Percentiles rank a stretch among this genome's conserved stretches.
Conservation (phyloP, 2,797 vertebrate species). For the Leucoraja ocellata region DNA sequence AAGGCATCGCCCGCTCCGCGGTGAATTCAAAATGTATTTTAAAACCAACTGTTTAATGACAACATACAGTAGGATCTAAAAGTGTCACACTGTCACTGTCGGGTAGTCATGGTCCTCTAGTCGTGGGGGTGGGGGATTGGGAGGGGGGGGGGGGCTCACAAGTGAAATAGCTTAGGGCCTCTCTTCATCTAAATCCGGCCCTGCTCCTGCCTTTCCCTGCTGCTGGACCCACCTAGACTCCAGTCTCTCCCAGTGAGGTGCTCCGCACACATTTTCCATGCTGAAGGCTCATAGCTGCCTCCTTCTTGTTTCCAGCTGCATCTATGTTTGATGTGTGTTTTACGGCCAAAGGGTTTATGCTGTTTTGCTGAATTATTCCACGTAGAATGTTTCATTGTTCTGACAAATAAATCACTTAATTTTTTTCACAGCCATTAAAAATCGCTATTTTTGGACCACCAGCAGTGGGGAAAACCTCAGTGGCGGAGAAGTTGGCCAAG, state of each 20-base stretch:
- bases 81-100: no score
- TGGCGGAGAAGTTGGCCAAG: constrained; percentile 65
- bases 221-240: background rate
- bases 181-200: no score
- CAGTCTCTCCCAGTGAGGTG: background rate
- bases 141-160: no score
- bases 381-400: background rate
- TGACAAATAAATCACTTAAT: background rate
- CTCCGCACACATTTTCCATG: background rate
- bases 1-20: no score
- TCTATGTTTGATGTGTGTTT: background rate
- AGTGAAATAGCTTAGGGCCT: no score
- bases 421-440: constrained; percentile 68
- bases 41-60: no score
- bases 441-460: constrained; percentile 80
- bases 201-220: background rate
- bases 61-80: no score
- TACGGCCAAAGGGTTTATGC: no score
- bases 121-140: no score
- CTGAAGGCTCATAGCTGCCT: background rate
- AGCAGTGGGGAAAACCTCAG: constrained; percentile 74
- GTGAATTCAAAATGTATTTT: no score
- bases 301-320: background rate
- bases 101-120: no score
- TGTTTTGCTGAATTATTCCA: background rate